Base-by-base conservation (phyloP, 2,888 invertebrate genomes). In the Drosophila ezoana region DNA sequence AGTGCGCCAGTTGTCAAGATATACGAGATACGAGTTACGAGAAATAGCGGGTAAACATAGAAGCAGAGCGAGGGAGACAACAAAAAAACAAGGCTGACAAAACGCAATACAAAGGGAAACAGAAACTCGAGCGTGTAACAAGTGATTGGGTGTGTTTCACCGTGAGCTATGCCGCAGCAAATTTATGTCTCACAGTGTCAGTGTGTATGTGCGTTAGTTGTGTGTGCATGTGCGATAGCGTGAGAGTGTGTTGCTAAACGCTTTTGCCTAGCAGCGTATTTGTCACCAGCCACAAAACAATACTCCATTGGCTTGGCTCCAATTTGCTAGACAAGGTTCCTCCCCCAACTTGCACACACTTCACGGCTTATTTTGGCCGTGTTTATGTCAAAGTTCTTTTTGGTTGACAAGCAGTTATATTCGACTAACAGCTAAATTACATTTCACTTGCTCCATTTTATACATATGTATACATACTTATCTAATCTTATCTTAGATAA, bases 351-450 rank as follows among this genome's bases (percentile, higher is more conserved):
- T 8, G n/a, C 16, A 8, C 5, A 10, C n/a, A 38, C 33, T 23
- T 14, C n/a, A 1, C 1, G 11, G 9, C 11, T 5, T 43, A 40
- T 4, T 10, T 28, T 32, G 4, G 13, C 23, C 16, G 9, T 49
- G 49, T 28, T 20, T 9, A 23, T 41, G 33, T n/a, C 11, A 47
- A 47, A 13, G 20, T 40, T 48, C 44, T 40, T 20, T 14, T 16
- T 9, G 9, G 38, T 23, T 14, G 58, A 32, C 32, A 60, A 35
- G 91, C 97, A 96, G 93, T 97, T 51, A 37, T 37, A 51, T 35
- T 37, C 23, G 10, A 20, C 37, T 35, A 23, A 35, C 20, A 37
- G 14, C 14, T 37, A 37, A 51, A 37, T 51, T 51, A 37, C 37
- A 51, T 20, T 51, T 28, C 8, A 28, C 28, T 28, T 8, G 28